These are phyloP conservation scores for Cinclus cinclus DNA, from an alignment of 2,113 vertebrate species.

Conservation along the genomic window DNA sequence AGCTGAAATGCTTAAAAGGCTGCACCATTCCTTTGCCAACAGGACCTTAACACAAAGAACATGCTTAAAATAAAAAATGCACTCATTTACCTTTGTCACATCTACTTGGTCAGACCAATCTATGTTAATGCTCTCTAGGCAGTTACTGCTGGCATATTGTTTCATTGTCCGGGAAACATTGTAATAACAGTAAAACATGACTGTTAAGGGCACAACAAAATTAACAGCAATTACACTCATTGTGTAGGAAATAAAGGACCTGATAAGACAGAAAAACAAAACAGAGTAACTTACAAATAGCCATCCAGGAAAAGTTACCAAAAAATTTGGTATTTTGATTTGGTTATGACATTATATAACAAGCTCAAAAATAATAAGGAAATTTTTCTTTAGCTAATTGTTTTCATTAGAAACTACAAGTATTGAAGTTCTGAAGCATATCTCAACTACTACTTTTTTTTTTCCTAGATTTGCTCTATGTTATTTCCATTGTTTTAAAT, in stretches of 20 bases:
- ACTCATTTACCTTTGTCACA: slow-evolving; percentile 82
- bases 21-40: neutral
- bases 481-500: neutral
- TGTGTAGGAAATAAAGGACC: slow-evolving; percentile 94
- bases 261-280: slow-evolving; percentile 73
- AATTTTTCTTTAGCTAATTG: neutral
- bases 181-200: slow-evolving; percentile 98
- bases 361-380: neutral
- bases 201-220: slow-evolving; percentile 87
- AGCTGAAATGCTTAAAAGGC: neutral
- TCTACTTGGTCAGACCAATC: slow-evolving; percentile 95
- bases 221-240: slow-evolving; percentile 91
- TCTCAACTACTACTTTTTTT: neutral
- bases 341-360: neutral
- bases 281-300: slow-evolving; percentile 51
- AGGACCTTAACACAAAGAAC: neutral
- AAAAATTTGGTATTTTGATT: neutral
- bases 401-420: neutral
- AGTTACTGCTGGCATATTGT: slow-evolving; percentile 73
- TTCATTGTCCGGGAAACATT: slow-evolving; percentile 85
- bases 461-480: neutral
- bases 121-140: slow-evolving; percentile 76
- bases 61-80: neutral
- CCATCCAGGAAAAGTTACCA: neutral
- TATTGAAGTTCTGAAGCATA: neutral